Percentiles rank a stretch among this genome's conserved stretches.
phyloP scores from a whole-genome alignment of 2,888 invertebrate species.

The Drosophila setosimentum region DNA sequence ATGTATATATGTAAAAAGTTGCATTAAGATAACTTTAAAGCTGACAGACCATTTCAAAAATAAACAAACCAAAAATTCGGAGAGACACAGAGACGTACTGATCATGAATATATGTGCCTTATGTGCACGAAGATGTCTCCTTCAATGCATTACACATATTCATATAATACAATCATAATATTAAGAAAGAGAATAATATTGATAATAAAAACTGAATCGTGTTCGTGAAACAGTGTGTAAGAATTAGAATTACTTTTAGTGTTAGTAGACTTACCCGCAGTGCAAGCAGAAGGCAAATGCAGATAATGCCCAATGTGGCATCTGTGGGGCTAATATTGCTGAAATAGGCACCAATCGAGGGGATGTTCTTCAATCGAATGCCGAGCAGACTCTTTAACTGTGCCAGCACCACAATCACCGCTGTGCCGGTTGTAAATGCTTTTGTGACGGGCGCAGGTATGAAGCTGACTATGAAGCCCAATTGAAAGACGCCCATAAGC shows the following conservation, averaged over 20 bases:
- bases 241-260: neutral
- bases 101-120: too few species aligned
- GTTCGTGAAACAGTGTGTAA: neutral
- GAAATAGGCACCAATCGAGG: slow-evolving; percentile 84
- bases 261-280: slow-evolving; percentile 87
- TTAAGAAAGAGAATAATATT: neutral
- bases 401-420: slow-evolving; percentile 90
- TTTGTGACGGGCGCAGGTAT: slow-evolving; percentile 93
- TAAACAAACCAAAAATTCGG: neutral
- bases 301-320: slow-evolving; percentile 88
- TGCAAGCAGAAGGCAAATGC: slow-evolving; percentile 88
- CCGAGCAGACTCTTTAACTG: slow-evolving; percentile 92
- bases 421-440: slow-evolving; percentile 94
- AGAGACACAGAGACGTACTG: too few species aligned
- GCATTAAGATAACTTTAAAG: neutral
- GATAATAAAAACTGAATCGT: neutral
- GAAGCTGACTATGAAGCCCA: slow-evolving; percentile 93
- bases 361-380: slow-evolving; percentile 86
- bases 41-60: neutral
- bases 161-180: neutral
- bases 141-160: neutral
- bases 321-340: slow-evolving; percentile 88
- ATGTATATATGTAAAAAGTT: neutral
- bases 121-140: neutral
- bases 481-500: slow-evolving; percentile 91